phyloP scores from a whole-genome alignment of 2,113 vertebrate genomes.

The Eptesicus fuscus region DNA sequence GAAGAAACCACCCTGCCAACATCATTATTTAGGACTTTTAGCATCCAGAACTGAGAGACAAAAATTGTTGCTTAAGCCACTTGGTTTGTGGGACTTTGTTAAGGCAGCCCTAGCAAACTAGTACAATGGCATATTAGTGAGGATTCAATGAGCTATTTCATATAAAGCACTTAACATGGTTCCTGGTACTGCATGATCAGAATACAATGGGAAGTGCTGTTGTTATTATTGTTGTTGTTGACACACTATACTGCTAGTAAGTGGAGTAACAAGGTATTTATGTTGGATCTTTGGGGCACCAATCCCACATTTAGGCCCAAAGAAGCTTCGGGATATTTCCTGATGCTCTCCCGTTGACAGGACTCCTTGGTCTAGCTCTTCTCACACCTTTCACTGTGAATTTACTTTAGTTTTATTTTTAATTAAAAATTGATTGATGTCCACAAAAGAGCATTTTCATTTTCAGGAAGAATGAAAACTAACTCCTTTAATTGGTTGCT shows the following conservation, averaged over 20 bases:
- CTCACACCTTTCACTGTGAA: neutral
- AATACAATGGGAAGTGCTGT: neutral
- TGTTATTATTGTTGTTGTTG: neutral
- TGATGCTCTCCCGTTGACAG: neutral
- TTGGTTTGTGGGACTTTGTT: neutral
- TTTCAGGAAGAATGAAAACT: neutral
- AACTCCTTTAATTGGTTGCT: neutral
- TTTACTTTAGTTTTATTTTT: neutral
- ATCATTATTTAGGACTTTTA: neutral
- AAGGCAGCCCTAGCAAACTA: neutral
- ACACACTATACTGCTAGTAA: too few relatives aligned
- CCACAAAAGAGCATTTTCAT: neutral
- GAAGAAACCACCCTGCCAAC: neutral
- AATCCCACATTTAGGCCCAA: neutral
- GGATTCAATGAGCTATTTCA: neutral
- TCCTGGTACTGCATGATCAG: neutral
- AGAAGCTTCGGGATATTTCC: neutral
- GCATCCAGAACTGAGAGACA: neutral
- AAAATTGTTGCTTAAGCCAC: neutral
- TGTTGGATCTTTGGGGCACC: neutral
- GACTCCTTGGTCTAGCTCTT: neutral
- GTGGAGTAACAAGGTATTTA: neutral
- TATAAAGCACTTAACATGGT: too few relatives aligned
- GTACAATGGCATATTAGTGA: neutral
- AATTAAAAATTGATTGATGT: neutral